phyloP scores from a whole-genome alignment of 2,888 invertebrate species.

The Drosophila picticornis region DNA sequence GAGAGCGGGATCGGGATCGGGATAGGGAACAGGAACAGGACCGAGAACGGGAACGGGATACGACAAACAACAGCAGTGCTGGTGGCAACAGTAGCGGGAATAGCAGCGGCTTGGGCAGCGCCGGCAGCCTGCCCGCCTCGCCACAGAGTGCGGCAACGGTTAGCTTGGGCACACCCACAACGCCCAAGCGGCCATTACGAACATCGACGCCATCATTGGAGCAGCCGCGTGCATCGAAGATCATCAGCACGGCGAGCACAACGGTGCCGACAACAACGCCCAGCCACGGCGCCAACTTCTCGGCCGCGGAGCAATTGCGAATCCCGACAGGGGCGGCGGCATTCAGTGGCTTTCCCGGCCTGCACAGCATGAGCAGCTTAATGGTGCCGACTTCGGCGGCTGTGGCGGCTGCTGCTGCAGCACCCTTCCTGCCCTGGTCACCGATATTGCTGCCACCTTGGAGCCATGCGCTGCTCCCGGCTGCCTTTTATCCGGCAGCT shows the following conservation, averaged over 20 bases:
- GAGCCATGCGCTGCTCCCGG: conserved; percentile 90
- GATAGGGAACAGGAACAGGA: conserved; percentile 13
- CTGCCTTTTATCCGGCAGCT: conserved; percentile 90
- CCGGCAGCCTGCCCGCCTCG: conserved; percentile 65
- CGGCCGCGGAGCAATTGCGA: conserved; percentile 77
- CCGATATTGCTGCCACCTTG: conserved; percentile 90
- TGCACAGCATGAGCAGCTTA: conserved; percentile 84
- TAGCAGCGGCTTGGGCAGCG: conserved; percentile 69
- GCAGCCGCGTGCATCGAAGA: conserved; percentile 38
- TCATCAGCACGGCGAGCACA: conserved; percentile 71
- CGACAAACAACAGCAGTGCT: conserved; percentile 50
- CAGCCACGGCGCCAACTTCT: conserved; percentile 51
- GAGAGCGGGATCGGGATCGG: conserved; percentile 43
- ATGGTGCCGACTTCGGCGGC: conserved; percentile 85
- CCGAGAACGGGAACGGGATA: conserved; percentile 24
- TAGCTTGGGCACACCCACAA: conserved; percentile 66
- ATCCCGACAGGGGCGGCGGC: conserved; percentile 84
- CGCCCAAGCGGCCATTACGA: conserved; percentile 71
- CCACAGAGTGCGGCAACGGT: conserved; percentile 61
- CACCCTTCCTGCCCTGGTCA: conserved; percentile 91
- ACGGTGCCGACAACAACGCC: conserved; percentile 71
- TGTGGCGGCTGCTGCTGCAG: conserved; percentile 88
- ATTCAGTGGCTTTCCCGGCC: conserved; percentile 80
- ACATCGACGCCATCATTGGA: conserved; percentile 75
- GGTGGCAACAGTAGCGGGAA: conserved; percentile 50